phyloP scores from a whole-genome alignment of 2,113 vertebrate species.

The Montifringilla adamsi region DNA sequence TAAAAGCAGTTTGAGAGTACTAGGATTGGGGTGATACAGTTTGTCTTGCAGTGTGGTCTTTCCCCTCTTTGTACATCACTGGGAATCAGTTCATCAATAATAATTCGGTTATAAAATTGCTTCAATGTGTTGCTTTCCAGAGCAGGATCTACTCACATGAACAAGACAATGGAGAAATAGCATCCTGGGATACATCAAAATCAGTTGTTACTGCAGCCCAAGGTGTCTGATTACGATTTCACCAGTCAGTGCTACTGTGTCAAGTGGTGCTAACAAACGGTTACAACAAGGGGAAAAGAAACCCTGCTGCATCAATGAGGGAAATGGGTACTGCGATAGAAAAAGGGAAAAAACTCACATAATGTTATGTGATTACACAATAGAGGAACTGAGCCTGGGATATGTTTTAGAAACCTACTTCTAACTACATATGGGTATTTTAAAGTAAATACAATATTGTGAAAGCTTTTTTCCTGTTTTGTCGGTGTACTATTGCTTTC shows the following conservation, averaged over 20 bases:
- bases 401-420: not conserved
- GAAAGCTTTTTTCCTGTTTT: not conserved
- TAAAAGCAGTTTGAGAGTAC: conserved; percentile 17
- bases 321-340: not conserved
- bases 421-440: not conserved
- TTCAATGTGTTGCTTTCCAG: not conserved
- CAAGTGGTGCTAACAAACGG: not conserved
- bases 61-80: not conserved
- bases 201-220: not conserved
- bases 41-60: conserved; percentile 15
- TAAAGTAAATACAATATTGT: not conserved
- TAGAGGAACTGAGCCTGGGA: not conserved
- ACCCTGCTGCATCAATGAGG: not conserved
- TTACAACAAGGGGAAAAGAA: not conserved
- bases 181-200: not conserved
- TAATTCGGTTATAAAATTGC: conserved; percentile 11
- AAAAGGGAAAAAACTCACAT: not conserved
- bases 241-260: not conserved
- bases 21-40: not conserved
- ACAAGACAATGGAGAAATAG: not conserved
- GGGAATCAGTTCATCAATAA: not conserved
- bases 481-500: not conserved
- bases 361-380: not conserved
- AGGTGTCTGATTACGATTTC: conserved; percentile 6
- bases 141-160: not conserved